Conservation (phyloP, 2,888 invertebrate genomes). For the Psylliodes chrysocephalus region DNA sequence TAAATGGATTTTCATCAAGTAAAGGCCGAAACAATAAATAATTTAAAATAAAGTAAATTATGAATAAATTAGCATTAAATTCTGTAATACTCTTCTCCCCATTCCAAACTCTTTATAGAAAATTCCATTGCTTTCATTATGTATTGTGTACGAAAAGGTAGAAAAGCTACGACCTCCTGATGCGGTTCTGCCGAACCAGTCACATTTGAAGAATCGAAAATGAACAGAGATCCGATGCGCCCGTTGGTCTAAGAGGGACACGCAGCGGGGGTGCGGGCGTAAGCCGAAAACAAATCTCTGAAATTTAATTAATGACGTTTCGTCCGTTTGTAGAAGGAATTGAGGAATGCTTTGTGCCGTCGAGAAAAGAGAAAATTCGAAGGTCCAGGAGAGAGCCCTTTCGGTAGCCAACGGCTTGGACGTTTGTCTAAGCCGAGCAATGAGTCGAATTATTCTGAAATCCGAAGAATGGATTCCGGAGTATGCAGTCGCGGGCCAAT, state of each 20-base stretch:
- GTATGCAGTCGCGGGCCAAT: constrained; percentile 6
- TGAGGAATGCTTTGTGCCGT: constrained; percentile 60
- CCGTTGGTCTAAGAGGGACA: constrained; percentile 63
- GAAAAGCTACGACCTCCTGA: too few relatives aligned
- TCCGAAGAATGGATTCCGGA: constrained; percentile 13
- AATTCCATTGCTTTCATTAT: too few relatives aligned
- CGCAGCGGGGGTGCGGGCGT: constrained; percentile 14
- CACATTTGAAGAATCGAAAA: constrained; percentile 58
- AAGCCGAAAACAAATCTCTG: constrained; percentile 29
- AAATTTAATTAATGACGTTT: constrained; percentile 65
- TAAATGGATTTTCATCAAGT: too few relatives aligned
- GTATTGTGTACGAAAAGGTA: too few relatives aligned
- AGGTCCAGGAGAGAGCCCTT: constrained; percentile 47
- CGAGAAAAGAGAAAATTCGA: constrained; percentile 39
- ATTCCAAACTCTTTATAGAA: too few relatives aligned
- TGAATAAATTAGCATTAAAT: too few relatives aligned
- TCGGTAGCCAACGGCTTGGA: constrained; percentile 38
- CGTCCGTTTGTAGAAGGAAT: constrained; percentile 52
- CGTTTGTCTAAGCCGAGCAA: constrained; percentile 65
- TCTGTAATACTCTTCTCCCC: too few relatives aligned
- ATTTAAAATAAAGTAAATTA: too few relatives aligned
- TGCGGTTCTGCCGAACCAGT: constrained; percentile 2
- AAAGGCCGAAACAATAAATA: too few relatives aligned
- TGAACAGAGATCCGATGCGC: constrained; percentile 60
- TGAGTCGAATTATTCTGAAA: constrained; percentile 63